Conservation (phyloP, 2,888 invertebrate species). For the Cistogaster globosa region DNA sequence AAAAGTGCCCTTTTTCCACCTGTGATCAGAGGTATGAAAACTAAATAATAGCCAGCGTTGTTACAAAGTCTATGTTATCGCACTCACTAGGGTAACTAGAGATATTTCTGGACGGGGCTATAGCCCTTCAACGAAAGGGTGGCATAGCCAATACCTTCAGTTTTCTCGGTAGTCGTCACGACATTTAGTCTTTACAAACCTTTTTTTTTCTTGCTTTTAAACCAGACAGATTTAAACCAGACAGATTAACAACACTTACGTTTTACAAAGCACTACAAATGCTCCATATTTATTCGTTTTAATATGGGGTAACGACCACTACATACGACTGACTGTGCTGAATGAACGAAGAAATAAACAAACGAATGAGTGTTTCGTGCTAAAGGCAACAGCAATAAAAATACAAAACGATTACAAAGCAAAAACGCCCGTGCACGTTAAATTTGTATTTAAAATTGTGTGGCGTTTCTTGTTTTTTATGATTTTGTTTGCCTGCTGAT, state of each 20-base stretch:
- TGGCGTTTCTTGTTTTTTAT: constrained; percentile 50
- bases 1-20: too few species aligned
- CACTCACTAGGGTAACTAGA: too few species aligned
- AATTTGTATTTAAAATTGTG: constrained; percentile 27
- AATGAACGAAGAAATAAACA: constrained; percentile 15
- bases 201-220: too few species aligned
- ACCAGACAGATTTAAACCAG: too few species aligned
- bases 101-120: too few species aligned
- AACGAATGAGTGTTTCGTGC: constrained; percentile 27
- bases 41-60: too few species aligned
- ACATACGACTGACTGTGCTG: neutral
- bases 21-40: too few species aligned
- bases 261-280: constrained; percentile 28
- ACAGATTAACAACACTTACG: constrained; percentile 28
- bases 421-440: constrained; percentile 23
- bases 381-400: constrained; percentile 10
- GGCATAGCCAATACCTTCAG: too few species aligned
- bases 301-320: constrained; percentile 32
- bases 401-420: neutral
- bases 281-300: constrained; percentile 48
- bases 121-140: too few species aligned
- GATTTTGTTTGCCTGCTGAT: constrained; percentile 57
- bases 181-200: too few species aligned
- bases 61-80: too few species aligned
- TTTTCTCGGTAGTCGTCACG: too few species aligned